phyloP scores from a whole-genome alignment of 2,113 vertebrate species.

The Suncus etruscus region DNA sequence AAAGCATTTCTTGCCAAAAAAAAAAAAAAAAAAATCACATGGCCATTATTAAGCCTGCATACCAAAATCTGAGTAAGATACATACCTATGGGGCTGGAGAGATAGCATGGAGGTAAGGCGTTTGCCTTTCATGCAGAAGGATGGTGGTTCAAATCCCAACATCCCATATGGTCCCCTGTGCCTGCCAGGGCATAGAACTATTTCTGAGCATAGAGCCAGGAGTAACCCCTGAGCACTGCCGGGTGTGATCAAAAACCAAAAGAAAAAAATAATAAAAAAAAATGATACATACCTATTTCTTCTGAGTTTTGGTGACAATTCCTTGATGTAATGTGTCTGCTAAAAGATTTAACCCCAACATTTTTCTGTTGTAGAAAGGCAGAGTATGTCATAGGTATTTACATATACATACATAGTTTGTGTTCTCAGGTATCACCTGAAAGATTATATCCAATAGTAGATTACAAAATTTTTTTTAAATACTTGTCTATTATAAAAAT shows the following conservation, averaged over 20 bases:
- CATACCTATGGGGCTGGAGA: too few relatives aligned
- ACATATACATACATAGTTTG: neutral
- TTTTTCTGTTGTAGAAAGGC: neutral
- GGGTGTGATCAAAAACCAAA: too few relatives aligned
- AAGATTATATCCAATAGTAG: neutral
- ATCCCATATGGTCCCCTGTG: too few relatives aligned
- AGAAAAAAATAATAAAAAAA: too few relatives aligned
- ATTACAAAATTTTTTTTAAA: neutral
- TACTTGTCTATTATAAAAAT: neutral
- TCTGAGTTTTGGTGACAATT: constrained; percentile 4
- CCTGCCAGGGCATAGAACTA: too few relatives aligned
- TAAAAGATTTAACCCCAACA: neutral
- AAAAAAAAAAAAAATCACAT: too few relatives aligned
- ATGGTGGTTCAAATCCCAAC: too few relatives aligned
- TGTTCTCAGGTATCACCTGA: neutral
- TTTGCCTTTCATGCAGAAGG: too few relatives aligned
- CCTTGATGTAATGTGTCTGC: neutral
- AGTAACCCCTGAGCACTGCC: too few relatives aligned
- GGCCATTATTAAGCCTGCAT: neutral
- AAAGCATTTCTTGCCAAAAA: constrained; percentile 15
- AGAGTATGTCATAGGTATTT: neutral
- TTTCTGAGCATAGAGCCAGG: too few relatives aligned
- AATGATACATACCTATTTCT: neutral
- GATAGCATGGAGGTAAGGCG: too few relatives aligned
- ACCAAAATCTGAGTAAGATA: neutral